These are phyloP conservation scores for Physocephala rufipes DNA, from an alignment of 2,888 invertebrate species.

Conservation along the genomic window DNA sequence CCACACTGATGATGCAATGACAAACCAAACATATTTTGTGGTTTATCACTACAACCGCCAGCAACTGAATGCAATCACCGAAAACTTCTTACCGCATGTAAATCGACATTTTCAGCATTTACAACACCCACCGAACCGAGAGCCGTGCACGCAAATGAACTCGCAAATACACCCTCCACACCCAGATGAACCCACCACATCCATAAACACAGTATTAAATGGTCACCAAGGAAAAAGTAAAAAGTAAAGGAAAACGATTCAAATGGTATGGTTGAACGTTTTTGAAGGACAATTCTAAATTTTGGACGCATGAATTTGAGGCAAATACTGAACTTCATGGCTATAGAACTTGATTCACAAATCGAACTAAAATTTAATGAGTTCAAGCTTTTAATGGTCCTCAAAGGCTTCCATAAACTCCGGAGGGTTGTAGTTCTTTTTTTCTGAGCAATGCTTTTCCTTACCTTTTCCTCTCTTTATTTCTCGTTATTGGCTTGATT, in stretches of 20 bases:
- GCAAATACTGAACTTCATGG: background rate
- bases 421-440: no score
- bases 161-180: constrained; percentile 2
- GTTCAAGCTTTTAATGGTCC: no score
- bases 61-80: constrained; percentile 29
- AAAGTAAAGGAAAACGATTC: background rate
- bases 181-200: background rate
- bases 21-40: constrained; percentile 62
- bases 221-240: background rate
- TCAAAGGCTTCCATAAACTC: no score
- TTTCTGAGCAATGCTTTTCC: no score
- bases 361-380: no score
- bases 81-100: constrained; percentile 26
- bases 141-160: background rate
- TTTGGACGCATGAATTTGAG: background rate
- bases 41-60: constrained; percentile 53
- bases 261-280: background rate
- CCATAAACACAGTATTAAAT: background rate
- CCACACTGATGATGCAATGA: constrained; percentile 49
- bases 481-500: no score
- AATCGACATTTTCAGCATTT: constrained; percentile 14
- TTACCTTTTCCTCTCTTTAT: no score
- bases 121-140: background rate
- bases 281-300: no score
- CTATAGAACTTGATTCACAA: background rate